Percentiles rank a stretch among this genome's conserved stretches.
These are phyloP conservation scores for Tineola bisselliella DNA, from an alignment of 2,888 invertebrate species.

Conservation along the genomic window DNA sequence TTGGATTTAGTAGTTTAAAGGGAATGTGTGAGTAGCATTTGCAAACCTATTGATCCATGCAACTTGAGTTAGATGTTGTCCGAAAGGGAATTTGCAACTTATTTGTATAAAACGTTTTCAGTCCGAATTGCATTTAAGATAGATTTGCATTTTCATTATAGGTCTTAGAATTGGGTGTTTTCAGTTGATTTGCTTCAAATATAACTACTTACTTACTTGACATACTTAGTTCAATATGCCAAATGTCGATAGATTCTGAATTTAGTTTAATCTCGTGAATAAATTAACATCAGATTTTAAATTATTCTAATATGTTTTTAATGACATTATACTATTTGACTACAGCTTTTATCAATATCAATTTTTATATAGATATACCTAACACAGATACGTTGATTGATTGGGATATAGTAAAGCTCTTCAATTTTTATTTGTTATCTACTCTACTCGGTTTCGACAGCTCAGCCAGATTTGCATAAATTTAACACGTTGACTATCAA, in stretches of 20 bases:
- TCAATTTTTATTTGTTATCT: conserved; percentile 3
- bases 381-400: background rate
- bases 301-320: too few species aligned
- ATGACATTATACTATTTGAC: too few species aligned
- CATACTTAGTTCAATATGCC: too few species aligned
- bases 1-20: background rate
- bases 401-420: background rate
- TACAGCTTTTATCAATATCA: too few species aligned
- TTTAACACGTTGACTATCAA: background rate
- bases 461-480: conserved; percentile 2
- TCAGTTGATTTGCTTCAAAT: too few species aligned
- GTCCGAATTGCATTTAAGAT: background rate
- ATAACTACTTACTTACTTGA: too few species aligned
- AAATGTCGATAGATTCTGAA: too few species aligned
- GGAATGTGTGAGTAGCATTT: background rate
- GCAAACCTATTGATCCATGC: background rate
- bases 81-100: background rate
- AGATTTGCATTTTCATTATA: background rate
- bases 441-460: conserved; percentile 3
- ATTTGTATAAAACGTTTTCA: background rate
- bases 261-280: too few species aligned
- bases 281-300: too few species aligned
- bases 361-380: too few species aligned
- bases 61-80: background rate
- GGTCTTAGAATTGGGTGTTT: too few species aligned